These are phyloP conservation scores for Sciurus niger DNA, from an alignment of 2,113 vertebrate genomes.

Conservation along the genomic window DNA sequence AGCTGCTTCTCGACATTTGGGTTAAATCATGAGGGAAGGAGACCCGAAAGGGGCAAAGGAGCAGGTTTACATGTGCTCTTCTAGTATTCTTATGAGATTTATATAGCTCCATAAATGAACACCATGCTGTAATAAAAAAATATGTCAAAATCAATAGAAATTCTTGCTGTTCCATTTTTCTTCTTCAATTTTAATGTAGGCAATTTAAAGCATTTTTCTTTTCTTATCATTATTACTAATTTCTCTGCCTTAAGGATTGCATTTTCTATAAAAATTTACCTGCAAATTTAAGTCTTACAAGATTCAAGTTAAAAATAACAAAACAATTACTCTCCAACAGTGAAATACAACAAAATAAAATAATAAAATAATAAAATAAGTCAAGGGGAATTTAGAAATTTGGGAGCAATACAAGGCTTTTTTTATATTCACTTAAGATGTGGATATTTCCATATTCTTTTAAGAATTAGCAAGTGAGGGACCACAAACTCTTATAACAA, in stretches of 20 bases:
- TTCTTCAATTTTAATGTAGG: conserved; percentile 53
- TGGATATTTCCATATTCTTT: background rate
- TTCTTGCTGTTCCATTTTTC: conserved; percentile 63
- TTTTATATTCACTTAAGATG: no score
- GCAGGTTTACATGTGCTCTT: conserved; percentile 67
- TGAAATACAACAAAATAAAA: conserved; percentile 54
- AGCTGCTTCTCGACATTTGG: conserved; percentile 66
- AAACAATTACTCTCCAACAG: background rate
- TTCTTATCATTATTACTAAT: conserved; percentile 69
- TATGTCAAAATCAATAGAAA: conserved; percentile 81
- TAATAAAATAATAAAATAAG: conserved; percentile 26
- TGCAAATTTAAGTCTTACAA: conserved; percentile 57
- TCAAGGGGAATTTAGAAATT: background rate
- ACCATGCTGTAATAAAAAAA: conserved; percentile 71
- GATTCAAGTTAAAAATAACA: background rate
- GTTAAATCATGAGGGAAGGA: conserved; percentile 57
- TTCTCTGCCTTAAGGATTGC: conserved; percentile 55
- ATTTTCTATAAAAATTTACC: conserved; percentile 59
- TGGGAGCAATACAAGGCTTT: background rate
- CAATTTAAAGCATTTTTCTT: conserved; percentile 68
- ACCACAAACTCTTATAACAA: background rate
- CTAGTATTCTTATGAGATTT: conserved; percentile 79
- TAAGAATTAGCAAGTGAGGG: background rate
- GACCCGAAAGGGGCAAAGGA: conserved; percentile 50
- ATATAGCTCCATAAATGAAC: conserved; percentile 75